These are phyloP conservation scores for Sebastes trivittatus DNA, from an alignment of 2,797 vertebrate genomes.

Conservation along the genomic window DNA sequence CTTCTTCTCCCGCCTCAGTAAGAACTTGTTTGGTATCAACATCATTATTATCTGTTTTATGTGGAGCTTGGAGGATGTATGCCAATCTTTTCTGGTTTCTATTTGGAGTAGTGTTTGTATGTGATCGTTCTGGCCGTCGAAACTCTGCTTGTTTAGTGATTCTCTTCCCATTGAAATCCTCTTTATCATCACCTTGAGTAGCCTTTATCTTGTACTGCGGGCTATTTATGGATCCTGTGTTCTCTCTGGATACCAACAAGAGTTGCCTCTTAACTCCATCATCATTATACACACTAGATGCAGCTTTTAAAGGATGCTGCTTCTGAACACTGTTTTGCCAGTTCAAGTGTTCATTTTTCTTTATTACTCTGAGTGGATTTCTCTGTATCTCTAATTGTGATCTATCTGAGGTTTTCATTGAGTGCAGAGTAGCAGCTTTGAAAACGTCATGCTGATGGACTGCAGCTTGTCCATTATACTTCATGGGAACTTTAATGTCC, in stretches of 20 bases:
- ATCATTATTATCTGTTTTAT: constrained; percentile 10
- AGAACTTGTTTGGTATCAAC: constrained; percentile 4
- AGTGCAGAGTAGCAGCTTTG: neutral
- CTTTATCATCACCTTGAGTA: constrained; percentile 5
- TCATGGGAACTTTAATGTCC: neutral
- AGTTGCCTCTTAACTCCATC: neutral
- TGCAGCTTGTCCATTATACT: neutral
- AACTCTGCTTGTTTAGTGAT: constrained; percentile 30
- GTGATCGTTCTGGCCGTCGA: neutral
- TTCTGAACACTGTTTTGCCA: neutral
- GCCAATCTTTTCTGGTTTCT: constrained; percentile 5
- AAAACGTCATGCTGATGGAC: constrained; percentile 7
- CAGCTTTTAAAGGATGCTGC: constrained; percentile 26
- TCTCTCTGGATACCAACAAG: neutral
- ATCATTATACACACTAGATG: neutral
- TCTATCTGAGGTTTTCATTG: neutral
- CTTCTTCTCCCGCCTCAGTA: constrained; percentile 6
- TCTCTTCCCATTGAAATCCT: constrained; percentile 27
- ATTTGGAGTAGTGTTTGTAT: neutral
- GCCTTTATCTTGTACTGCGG: neutral
- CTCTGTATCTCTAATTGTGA: neutral
- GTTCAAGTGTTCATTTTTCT: constrained; percentile 10
- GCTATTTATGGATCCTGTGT: constrained; percentile 28
- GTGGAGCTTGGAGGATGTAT: neutral
- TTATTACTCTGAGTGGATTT: neutral